Percentiles rank a stretch among this genome's conserved stretches.
Evolutionary conservation across 2,797 vertebrate species (phyloP).

Genomic region (Acrocephalus scirpaceus): DNA sequence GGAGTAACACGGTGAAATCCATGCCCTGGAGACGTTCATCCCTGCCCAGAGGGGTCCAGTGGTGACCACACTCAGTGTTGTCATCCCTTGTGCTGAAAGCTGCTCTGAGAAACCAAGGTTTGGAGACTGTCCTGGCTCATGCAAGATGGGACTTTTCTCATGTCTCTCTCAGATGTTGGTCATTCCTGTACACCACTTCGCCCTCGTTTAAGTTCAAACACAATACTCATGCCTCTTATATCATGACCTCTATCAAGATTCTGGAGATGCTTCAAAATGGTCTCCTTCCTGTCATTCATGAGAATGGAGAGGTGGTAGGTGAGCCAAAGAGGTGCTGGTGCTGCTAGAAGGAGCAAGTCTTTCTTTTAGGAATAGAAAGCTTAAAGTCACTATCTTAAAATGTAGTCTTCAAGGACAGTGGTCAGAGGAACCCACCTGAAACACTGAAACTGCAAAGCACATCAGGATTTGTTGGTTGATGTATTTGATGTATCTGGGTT

Average conservation of each 20-base stretch:
- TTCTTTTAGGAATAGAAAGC: background rate
- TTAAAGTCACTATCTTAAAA: background rate
- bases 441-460: background rate
- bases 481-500: background rate
- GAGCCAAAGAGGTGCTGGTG: background rate
- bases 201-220: background rate
- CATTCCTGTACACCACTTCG: background rate
- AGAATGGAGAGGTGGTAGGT: background rate
- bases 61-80: background rate
- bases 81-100: background rate
- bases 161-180: background rate
- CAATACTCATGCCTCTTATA: background rate
- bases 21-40: background rate
- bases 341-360: background rate
- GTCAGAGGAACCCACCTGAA: background rate
- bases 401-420: background rate
- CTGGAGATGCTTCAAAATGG: background rate
- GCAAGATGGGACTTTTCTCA: background rate
- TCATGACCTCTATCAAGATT: background rate
- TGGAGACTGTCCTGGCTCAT: background rate
- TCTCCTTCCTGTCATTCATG: background rate
- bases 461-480: constrained; percentile 11
- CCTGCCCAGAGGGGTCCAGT: background rate
- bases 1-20: background rate
- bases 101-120: background rate